These are phyloP conservation scores for Barnardius zonarius DNA, from an alignment of 2,113 vertebrate species.

Conservation along the genomic window DNA sequence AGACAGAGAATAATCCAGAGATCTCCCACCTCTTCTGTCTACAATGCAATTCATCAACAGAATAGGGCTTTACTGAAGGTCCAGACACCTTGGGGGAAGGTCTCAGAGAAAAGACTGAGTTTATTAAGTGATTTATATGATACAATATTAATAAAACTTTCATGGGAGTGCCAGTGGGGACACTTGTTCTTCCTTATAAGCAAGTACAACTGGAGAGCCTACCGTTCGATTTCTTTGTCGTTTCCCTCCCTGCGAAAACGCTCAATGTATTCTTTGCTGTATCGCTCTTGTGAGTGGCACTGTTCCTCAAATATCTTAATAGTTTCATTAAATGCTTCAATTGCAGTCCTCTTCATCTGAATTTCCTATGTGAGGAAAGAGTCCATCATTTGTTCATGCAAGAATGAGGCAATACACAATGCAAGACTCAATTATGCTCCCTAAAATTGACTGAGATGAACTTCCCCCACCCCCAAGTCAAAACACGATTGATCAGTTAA, in stretches of 20 bases:
- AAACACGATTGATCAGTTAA: background rate
- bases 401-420: background rate
- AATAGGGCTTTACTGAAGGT: background rate
- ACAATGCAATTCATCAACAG: background rate
- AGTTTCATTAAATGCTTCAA: conserved; percentile 94
- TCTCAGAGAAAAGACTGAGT: background rate
- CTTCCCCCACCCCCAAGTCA: background rate
- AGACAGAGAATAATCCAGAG: background rate
- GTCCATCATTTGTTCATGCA: background rate
- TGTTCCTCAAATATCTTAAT: conserved; percentile 96
- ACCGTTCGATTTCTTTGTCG: conserved; percentile 92
- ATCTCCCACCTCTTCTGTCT: background rate
- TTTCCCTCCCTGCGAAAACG: conserved; percentile 84
- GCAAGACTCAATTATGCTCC: background rate
- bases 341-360: conserved; percentile 93
- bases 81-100: background rate
- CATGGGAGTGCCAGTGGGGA: background rate
- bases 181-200: background rate
- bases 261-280: conserved; percentile 91
- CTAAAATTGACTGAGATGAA: background rate
- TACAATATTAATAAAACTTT: background rate
- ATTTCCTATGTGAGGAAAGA: conserved; percentile 82
- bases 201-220: background rate
- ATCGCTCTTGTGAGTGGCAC: conserved; percentile 89
- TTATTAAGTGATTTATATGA: background rate